Evolutionary conservation across 2,113 vertebrate genomes (phyloP), one percentile per base, ranked within the genome.

Genomic region (Ptyas mucosa): DNA sequence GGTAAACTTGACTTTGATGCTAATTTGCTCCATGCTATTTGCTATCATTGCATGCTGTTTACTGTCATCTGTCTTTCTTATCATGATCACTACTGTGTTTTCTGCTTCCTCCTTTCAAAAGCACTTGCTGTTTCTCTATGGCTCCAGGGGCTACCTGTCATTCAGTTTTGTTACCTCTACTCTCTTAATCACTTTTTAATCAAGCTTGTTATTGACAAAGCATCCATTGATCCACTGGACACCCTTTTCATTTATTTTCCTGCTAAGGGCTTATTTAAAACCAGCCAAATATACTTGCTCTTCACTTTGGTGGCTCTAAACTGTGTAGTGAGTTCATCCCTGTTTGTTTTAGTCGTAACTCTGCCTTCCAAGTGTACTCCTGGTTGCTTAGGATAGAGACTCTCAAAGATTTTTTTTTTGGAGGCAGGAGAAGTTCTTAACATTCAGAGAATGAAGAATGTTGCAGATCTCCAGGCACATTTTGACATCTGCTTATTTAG

Each of bases 181-280:
- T 87, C 51, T 69, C 55, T 92, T 94, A 91, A 93, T 91, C 49
- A 34, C 87, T 94, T 94, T 94, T 94, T 89, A 94, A 92, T 92
- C 91, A 94, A 69, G 75, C 39, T 89, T 89, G 12, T 8, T 94
- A 92, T 89, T 94, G 90, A 94, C 75, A 87, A 55, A 53, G 5
- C 64, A 81, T 90, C 81, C 55, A 46, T 69, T 91, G 75, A 91
- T 91, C 53, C n/a, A 55, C 53, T 8, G 20, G 34, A 8, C 75
- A 88, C 52, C 85, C 52, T 85, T 69, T 54, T 53, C 39, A 43
- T 87, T 69, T 54, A 43, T 57, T 91, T 93, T 88, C 61, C 54
- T 88, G 34, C 87, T 75, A n/a, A 93, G n/a, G 57, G 49, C 51
- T 93, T 49, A 90, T 93, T 89, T 93, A 89, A 93, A 64, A 86